Percentiles rank a stretch among this genome's conserved stretches.
phyloP scores from a whole-genome alignment of 2,888 invertebrate species.

The Sicus ferrugineus region DNA sequence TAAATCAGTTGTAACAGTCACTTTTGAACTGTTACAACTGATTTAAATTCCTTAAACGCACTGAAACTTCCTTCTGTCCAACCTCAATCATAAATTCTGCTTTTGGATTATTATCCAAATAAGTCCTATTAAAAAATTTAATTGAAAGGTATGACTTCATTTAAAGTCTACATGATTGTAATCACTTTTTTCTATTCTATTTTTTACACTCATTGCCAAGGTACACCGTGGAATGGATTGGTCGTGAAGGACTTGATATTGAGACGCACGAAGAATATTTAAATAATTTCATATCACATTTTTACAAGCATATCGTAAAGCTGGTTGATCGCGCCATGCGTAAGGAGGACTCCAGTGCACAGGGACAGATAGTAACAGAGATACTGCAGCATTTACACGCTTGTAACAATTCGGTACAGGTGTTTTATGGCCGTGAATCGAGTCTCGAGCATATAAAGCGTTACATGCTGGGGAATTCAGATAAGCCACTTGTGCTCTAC shows the following conservation, averaged over 20 bases:
- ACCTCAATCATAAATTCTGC: too few species aligned
- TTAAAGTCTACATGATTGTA: not conserved
- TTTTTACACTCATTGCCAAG: slow-evolving; percentile 63
- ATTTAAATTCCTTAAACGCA: too few species aligned
- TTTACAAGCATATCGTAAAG: slow-evolving; percentile 90
- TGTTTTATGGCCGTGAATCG: slow-evolving; percentile 92
- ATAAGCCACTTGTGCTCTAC: slow-evolving; percentile 89
- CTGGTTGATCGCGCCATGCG: slow-evolving; percentile 94
- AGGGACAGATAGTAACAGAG: slow-evolving; percentile 92
- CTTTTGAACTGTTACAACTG: too few species aligned
- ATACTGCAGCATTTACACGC: slow-evolving; percentile 94
- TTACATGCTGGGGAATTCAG: slow-evolving; percentile 84
- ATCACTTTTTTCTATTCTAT: not conserved
- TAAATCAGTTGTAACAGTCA: too few species aligned
- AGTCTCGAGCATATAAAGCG: slow-evolving; percentile 80
- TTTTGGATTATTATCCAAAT: too few species aligned
- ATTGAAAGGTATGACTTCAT: not conserved
- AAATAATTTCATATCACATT: slow-evolving; percentile 92
- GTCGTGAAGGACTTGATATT: slow-evolving; percentile 89
- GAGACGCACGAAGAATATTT: slow-evolving; percentile 94
- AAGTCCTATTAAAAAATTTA: too few species aligned
- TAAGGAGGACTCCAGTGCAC: slow-evolving; percentile 92
- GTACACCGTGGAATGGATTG: slow-evolving; percentile 97
- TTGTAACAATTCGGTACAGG: slow-evolving; percentile 90
- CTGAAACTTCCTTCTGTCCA: too few species aligned